Evolutionary conservation across 2,113 vertebrate species (phyloP).

Genomic region (Egretta garzetta): DNA sequence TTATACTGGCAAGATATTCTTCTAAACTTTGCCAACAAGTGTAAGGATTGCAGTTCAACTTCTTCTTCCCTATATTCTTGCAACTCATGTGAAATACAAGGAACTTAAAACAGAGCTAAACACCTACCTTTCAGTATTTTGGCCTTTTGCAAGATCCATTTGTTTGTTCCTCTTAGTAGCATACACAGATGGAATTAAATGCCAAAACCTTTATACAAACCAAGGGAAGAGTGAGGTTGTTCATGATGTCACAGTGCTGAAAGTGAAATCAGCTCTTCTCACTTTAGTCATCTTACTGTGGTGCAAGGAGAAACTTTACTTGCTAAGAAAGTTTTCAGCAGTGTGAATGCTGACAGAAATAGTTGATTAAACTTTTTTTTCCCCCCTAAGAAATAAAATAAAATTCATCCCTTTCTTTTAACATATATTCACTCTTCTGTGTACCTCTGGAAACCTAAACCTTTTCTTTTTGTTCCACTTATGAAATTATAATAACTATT

Average conservation of each 20-base stretch:
- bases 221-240: background rate
- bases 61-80: background rate
- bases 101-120: background rate
- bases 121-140: background rate
- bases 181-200: background rate
- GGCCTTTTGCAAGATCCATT: background rate
- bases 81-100: background rate
- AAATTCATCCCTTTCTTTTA: background rate
- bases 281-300: background rate
- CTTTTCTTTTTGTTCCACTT: background rate
- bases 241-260: background rate
- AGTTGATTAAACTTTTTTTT: background rate
- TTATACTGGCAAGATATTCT: background rate
- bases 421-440: background rate
- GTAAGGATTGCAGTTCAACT: background rate
- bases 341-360: background rate
- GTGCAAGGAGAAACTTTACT: background rate
- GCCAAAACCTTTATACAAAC: background rate
- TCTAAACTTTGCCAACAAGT: background rate
- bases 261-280: background rate
- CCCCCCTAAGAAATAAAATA: background rate
- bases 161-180: background rate
- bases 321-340: background rate
- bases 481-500: constrained; percentile 3
- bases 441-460: background rate